Evolutionary conservation across 1,140 invertebrate species (phyloP), one percentile per base, ranked within the genome.

Genomic region (Temnothorax curvispinosus): DNA sequence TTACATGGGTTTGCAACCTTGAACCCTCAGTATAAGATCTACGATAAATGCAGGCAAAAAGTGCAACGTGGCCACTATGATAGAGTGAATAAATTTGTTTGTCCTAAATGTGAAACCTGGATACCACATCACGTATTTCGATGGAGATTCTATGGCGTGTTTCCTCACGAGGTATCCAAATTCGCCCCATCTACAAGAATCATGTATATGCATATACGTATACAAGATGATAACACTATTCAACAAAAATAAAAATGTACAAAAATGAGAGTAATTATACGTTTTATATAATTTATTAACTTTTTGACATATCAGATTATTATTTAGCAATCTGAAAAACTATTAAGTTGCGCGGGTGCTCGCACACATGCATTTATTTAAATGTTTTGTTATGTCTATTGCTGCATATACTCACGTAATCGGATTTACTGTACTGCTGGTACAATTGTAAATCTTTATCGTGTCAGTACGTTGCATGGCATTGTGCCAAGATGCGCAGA

Each of bases 401-500:
- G 44, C 11, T 47, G 41, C 7, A 47, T 82, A 75, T 82, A 75
- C 41, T 50, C 32, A 95, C 94, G 95, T 96, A 54, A 99, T 96
- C 0, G 97, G 97, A 93, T 99, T 99, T 27, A 97, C 96, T 6
- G 96, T 95, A 0, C 98, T 98, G 18, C 98, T 98, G 0, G 98
- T 99, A 90, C 98, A 98, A 94, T 99, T 99, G 94, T 99, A 99
- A n/a, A 99, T 97, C 58, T 96, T 95, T 74, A 98, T 96, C 0
- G 93, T 93, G 58, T 96, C 96, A 1, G 95, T 96, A 71, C 96
- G 97, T 72, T 89, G 89, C 41, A 92, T 96, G 1, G 96, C 96
- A 52, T 96, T 97, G 89, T 98, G 96, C 97, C 98, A 98, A 11
- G 98, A 97, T 11, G 97, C 96, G 80, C 98, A 96, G 69, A 99